phyloP scores from a whole-genome alignment of 2,888 invertebrate species.

The Idaea dimidiata region DNA sequence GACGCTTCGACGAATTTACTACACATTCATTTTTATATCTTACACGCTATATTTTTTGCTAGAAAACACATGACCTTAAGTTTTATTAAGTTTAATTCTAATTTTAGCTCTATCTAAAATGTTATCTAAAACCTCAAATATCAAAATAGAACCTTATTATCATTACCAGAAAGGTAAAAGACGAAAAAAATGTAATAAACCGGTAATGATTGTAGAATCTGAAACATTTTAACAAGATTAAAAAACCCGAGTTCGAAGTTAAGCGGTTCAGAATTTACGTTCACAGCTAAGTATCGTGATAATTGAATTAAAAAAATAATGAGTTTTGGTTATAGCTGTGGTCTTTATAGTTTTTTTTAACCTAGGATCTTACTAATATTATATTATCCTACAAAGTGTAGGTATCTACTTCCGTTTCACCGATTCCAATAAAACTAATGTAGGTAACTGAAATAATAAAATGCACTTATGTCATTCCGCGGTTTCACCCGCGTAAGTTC shows the following conservation, averaged over 20 bases:
- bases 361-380: background rate
- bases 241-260: constrained; percentile 46
- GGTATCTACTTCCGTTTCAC: too few relatives aligned
- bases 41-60: too few relatives aligned
- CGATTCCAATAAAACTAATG: too few relatives aligned
- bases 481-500: too few relatives aligned
- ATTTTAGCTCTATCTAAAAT: too few relatives aligned
- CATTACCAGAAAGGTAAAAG: background rate
- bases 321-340: constrained; percentile 8
- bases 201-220: constrained; percentile 20
- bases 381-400: background rate
- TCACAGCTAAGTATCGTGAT: background rate
- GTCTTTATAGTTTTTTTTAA: background rate
- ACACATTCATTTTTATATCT: too few relatives aligned
- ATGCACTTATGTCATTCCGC: too few relatives aligned
- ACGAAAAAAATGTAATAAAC: constrained; percentile 17
- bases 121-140: too few relatives aligned
- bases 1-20: too few relatives aligned
- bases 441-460: too few relatives aligned
- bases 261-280: constrained; percentile 44
- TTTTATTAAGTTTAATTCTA: too few relatives aligned
- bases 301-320: constrained; percentile 30
- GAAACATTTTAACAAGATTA: constrained; percentile 48
- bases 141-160: constrained; percentile 7
- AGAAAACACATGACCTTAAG: too few relatives aligned